Evolutionary conservation across 2,113 vertebrate genomes (phyloP), one percentile per base, ranked within the genome.

Genomic region (Reinhardtius hippoglossoides): DNA sequence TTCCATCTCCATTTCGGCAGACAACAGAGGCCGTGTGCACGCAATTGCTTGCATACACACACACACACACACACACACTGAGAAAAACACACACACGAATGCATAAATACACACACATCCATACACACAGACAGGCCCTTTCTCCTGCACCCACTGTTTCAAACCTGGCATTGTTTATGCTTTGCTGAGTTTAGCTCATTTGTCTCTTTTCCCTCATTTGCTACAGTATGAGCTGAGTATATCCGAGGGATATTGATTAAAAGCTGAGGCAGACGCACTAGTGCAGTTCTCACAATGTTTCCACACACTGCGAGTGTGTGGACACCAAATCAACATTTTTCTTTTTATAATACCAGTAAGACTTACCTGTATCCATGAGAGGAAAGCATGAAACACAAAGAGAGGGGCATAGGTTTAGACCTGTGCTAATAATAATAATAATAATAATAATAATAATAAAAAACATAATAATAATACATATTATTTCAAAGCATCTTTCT

Each of bases 151-250:
- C 63, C 56, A 58, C 48, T 68, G 77, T 75, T 73, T 89, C 61
- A 75, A 83, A 86, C 75, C 6, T 56, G 70, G 70, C 74, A 82
- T 88, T 91, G 84, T 90, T 88, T 85, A 81, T 21, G 71, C 81
- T 85, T 81, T 85, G 83, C 86, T 82, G 87, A 85, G 85, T 91
- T 85, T 77, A 71, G 85, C 83, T 88, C 56, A 35, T 89, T 91
- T 90, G 86, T 87, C 87, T 84, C 67, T 76, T 79, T 37, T 87
- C 63, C 76, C 83, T 81, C 74, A 69, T 89, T 89, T 87, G 72
- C 84, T 80, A 71, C 74, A 71, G 74, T 67, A 48, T 75, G 80
- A 87, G 75, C 58, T 62, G 69, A 62, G 65, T 73, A 77, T 74
- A 82, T 90, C 80, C 86, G 85, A 83, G 69, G 55, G 74, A 54